Base-by-base conservation (phyloP, 2,797 vertebrate genomes). In the Chelonia mydas region DNA sequence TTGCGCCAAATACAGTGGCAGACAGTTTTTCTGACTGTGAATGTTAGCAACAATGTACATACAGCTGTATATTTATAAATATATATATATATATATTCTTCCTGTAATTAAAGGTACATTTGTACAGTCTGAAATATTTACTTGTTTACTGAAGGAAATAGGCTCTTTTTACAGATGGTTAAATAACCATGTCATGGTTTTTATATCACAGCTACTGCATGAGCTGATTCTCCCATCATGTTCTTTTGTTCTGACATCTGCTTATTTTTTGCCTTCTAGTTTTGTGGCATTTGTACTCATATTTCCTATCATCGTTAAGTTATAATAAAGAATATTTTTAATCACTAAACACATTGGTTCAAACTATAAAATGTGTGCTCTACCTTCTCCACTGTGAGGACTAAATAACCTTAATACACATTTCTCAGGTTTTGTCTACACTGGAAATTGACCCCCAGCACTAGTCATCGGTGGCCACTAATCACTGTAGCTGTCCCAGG, bases 311-410 rank as follows among this genome's bases (percentile, higher is more conserved):
- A 98, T 97, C 97, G 98, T 97, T 98, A 99, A 98, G 98, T 99
- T 98, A 98, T 98, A 99, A 99, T 99, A 99, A 99, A 99, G 97
- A 98, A 98, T 99, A 99, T 99, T 99, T 99, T 99, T 97, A 99
- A 99, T 97, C 97, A 98, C 92, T 95, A 97, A 92, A 89, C 88
- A 96, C 88, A 96, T 86, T 74, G 90, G 84, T 94, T 88, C 37
- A 2, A 89, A 93, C 68, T 90, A 83, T 96, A 92, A 8, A 86
- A 65, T 83, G 55, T 79, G 59, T 45, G 27, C 23, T 37, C 80
- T 37, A 10, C 28, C 83, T 65, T 79, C 57, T 92, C 78, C 59
- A 2, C 12, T 28, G 2, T 53, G 23, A 81, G 31, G n/a, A n/a
- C 86, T 28, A 54, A 9, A 11, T 1, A 82, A 31, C 31, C 37